Evolutionary conservation across 2,797 vertebrate genomes (phyloP), one percentile per base, ranked within the genome.

Genomic region (Hozukius guyotensis): DNA sequence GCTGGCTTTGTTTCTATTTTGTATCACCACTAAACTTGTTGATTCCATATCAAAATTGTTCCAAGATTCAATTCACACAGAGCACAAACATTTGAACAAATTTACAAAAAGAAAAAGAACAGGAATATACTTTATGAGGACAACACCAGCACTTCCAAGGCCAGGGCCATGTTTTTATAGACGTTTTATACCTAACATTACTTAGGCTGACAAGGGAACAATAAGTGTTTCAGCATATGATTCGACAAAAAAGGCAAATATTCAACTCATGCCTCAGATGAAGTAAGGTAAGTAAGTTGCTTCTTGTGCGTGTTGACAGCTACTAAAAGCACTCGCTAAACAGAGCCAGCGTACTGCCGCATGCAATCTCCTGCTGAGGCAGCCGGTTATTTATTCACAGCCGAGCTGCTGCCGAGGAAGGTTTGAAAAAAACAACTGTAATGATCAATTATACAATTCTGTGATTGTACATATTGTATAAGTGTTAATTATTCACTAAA

Each of bases 401-500:
- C 79, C 70, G 46, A 85, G 84, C 80, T 77, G 68, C 74, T 71
- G 73, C 87, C 36, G 72, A 80, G 18, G 38, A 86, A 49, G 81
- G 85, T 77, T 78, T 76, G 46, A 90, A 93, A 53, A 53, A 93
- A 93, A 94, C 91, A 94, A 94, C 86, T 88, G 77, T 72, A 42
- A 78, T 34, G 67, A 94, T 96, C 92, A 95, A 95, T 95, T 93
- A 94, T 94, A 90, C 78, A 95, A 85, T 75, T 83, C 65, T 89
- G 72, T 82, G 86, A 94, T 87, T 90, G 89, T 91, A 84, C 92
- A 91, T 90, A 91, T 83, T 88, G 90, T 77, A 88, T 82, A 87
- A 89, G 75, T 90, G 91, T 95, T 94, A 96, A 96, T 95, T 96
- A 96, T 96, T 96, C 87, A 96, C 83, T 86, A 92, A 95, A 95